A percentile compares a stretch with the other conserved stretches of the same genome.
Conservation (phyloP, 1,140 invertebrate species). For the Saxidomus purpurata region DNA sequence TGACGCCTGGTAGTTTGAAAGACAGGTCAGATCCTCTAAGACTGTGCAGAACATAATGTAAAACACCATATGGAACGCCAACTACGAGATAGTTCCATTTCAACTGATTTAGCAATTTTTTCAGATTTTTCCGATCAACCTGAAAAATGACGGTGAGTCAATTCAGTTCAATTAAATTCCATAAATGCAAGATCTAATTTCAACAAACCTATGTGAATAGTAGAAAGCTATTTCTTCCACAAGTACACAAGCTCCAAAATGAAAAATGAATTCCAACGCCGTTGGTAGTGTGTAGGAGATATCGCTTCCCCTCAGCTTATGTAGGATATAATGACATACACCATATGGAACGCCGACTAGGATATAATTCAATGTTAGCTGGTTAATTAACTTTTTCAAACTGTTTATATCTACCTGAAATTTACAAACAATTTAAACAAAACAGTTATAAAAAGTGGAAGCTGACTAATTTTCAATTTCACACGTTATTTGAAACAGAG, state of each 20-base stretch:
- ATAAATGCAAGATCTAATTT: no score
- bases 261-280: slow-evolving; percentile 92
- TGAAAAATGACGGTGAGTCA: slow-evolving; percentile 49
- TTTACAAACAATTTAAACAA: not conserved
- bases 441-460: no score
- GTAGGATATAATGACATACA: slow-evolving; percentile 89
- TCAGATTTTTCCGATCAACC: slow-evolving; percentile 79
- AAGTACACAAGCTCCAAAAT: slow-evolving; percentile 92
- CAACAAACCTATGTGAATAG: slow-evolving; percentile 92
- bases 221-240: slow-evolving; percentile 95
- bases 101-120: slow-evolving; percentile 90
- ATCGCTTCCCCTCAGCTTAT: slow-evolving; percentile 90
- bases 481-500: no score
- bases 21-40: slow-evolving; percentile 90
- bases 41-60: slow-evolving; percentile 90
- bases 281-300: slow-evolving; percentile 91
- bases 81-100: slow-evolving; percentile 93
- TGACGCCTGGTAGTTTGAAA: slow-evolving; percentile 91
- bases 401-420: slow-evolving; percentile 78
- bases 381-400: slow-evolving; percentile 89
- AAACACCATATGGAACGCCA: slow-evolving; percentile 89
- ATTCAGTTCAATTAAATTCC: no score
- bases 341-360: slow-evolving; percentile 90
- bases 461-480: no score
- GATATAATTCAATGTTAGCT: slow-evolving; percentile 93